phyloP scores from a whole-genome alignment of 1,140 invertebrate genomes.

The Coenobita brevimanus region DNA sequence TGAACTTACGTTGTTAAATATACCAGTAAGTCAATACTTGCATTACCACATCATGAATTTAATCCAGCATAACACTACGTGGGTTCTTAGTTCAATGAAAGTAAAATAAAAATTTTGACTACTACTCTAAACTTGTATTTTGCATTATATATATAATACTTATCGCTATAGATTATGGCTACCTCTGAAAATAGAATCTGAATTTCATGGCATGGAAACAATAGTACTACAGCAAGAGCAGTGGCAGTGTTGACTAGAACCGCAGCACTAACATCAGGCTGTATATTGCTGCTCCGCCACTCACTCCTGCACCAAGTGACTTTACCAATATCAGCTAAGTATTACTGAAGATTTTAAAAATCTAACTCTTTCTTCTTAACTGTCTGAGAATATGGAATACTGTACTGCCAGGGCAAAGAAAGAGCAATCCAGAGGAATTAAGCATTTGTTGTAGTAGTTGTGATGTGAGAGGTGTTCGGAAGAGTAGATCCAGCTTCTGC shows the following conservation, averaged over 20 bases:
- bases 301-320: neutral
- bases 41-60: neutral
- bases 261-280: neutral
- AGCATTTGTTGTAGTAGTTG: neutral
- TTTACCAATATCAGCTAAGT: neutral
- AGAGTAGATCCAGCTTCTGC: no score
- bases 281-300: neutral
- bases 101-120: no score
- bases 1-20: neutral
- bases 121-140: no score
- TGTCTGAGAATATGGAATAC: no score
- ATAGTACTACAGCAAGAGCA: no score
- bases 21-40: neutral
- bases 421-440: neutral
- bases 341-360: neutral
- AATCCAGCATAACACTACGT: constrained; percentile 16
- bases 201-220: no score
- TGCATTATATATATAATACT: no score
- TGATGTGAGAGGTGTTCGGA: neutral
- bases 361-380: neutral
- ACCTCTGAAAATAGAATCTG: no score
- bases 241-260: constrained; percentile 27
- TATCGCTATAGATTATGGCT: no score
- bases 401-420: neutral
- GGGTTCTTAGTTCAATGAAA: neutral